A percentile compares a stretch with the other conserved stretches of the same genome.
phyloP scores from a whole-genome alignment of 2,888 invertebrate genomes.

The Polymixis lichenea region DNA sequence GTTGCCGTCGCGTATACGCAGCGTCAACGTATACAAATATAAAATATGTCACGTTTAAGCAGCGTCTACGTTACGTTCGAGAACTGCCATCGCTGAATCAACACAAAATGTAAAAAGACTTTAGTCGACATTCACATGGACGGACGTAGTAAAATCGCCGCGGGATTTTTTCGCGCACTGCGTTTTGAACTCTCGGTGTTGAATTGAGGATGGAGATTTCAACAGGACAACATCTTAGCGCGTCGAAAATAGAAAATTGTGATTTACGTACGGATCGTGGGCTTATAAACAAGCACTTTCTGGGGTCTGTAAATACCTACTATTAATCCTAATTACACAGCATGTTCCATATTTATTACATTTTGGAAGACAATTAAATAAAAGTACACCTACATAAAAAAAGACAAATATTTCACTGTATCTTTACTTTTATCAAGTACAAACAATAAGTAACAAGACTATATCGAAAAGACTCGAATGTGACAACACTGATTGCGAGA shows the following conservation, averaged over 20 bases:
- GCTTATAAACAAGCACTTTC: too few relatives aligned
- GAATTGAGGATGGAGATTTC: too few relatives aligned
- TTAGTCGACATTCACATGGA: background rate
- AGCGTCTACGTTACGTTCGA: background rate
- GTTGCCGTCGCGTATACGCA: background rate
- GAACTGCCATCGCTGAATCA: background rate
- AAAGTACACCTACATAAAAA: background rate
- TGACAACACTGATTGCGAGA: slow-evolving; percentile 31
- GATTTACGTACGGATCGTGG: too few relatives aligned
- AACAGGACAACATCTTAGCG: too few relatives aligned
- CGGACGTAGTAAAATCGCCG: too few relatives aligned
- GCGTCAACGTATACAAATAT: background rate
- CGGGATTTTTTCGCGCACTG: too few relatives aligned
- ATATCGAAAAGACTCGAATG: background rate
- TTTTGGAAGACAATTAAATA: background rate
- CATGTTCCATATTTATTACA: background rate
- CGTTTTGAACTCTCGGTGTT: too few relatives aligned
- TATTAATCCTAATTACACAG: background rate
- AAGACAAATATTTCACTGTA: background rate
- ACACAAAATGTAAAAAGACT: background rate
- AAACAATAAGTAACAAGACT: background rate
- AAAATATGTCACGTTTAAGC: too few relatives aligned
- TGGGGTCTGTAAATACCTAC: background rate
- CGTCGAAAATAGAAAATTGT: too few relatives aligned
- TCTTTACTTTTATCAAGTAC: slow-evolving; percentile 10